Conservation (phyloP, 2,113 vertebrate genomes). For the Aviceda subcristata region DNA sequence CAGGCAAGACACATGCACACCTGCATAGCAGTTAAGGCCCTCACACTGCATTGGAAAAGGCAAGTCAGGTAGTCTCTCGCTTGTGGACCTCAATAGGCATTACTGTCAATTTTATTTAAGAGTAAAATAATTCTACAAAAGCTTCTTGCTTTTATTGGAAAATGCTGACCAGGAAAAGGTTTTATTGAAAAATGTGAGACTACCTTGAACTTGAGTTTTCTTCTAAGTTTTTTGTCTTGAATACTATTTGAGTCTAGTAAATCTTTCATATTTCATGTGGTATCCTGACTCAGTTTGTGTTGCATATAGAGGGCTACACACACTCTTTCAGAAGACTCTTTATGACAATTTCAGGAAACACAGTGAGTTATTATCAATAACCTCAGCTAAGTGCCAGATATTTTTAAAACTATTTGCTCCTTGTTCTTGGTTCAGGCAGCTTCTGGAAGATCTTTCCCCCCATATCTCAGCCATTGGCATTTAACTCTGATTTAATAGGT, state of each 20-base stretch:
- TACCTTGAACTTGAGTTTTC: neutral
- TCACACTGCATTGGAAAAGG: neutral
- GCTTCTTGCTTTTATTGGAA: neutral
- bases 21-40: neutral
- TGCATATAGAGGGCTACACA: neutral
- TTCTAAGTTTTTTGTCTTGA: neutral
- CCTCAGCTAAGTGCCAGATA: neutral
- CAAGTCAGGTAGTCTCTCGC: neutral
- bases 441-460: neutral
- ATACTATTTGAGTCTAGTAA: neutral
- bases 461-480: neutral
- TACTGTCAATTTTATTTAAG: neutral
- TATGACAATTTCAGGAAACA: neutral
- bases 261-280: neutral
- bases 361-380: neutral
- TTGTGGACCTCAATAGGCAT: neutral
- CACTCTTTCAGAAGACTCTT: neutral
- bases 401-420: neutral
- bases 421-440: neutral
- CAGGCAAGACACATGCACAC: neutral
- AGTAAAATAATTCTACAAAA: neutral
- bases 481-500: neutral
- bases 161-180: neutral
- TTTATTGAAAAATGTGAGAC: neutral
- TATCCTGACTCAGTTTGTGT: neutral